Percentiles rank a stretch among this genome's conserved stretches.
These are phyloP conservation scores for Nasalis larvatus DNA, from an alignment of 2,113 vertebrate species.

Conservation along the genomic window DNA sequence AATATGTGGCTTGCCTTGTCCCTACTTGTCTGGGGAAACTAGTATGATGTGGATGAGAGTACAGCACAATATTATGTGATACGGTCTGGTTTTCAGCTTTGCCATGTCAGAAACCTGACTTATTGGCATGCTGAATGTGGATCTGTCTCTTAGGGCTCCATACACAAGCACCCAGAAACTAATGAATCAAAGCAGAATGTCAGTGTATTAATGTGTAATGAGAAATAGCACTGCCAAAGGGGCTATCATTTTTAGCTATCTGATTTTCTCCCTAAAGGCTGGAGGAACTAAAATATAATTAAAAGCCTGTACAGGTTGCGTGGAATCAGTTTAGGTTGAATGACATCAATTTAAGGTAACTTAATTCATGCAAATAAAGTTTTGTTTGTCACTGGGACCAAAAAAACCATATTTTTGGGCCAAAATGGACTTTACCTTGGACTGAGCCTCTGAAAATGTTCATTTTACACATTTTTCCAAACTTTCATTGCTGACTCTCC, in stretches of 20 bases:
- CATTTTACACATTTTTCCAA: neutral
- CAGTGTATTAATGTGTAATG: neutral
- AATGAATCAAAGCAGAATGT: neutral
- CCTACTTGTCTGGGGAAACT: neutral
- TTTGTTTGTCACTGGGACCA: neutral
- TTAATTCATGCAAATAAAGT: neutral
- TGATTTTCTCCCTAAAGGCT: neutral
- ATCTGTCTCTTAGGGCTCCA: neutral
- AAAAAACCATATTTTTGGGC: neutral
- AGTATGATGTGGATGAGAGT: neutral
- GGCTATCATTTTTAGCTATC: neutral
- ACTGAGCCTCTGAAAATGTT: neutral
- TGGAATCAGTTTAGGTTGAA: neutral
- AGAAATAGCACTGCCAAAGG: slow-evolving; percentile 3
- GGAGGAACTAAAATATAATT: slow-evolving; percentile 12
- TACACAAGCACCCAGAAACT: neutral
- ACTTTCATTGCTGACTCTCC: neutral
- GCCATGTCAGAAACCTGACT: neutral
- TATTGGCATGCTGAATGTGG: neutral
- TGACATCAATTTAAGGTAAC: neutral
- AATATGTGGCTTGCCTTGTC: neutral
- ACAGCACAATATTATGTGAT: neutral
- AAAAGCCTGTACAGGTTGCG: neutral
- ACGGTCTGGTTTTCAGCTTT: neutral
- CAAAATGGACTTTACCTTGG: neutral